Percentiles rank a stretch among this genome's conserved stretches.
Conservation (phyloP, 2,888 invertebrate genomes). For the Drosophila buzzatii region DNA sequence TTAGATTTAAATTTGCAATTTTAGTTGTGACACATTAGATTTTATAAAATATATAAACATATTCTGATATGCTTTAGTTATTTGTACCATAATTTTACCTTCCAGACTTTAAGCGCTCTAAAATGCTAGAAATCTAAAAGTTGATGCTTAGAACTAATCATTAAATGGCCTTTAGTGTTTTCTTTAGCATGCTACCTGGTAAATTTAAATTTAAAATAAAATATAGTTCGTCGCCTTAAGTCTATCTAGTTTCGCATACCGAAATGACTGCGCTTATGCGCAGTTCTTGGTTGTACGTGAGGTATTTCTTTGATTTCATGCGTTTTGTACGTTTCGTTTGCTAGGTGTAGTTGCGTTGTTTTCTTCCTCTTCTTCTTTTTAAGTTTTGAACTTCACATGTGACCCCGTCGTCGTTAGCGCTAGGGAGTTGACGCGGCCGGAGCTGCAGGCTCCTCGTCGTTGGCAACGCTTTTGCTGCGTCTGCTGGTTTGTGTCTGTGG, state of each 20-base stretch:
- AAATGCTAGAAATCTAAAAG: not conserved
- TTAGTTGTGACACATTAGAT: not conserved
- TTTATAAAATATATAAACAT: not conserved
- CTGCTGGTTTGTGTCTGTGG: constrained; percentile 64
- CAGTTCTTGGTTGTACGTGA: constrained; percentile 64
- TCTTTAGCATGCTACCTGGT: constrained; percentile 30
- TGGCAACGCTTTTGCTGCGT: constrained; percentile 42
- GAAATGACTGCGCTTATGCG: constrained; percentile 55
- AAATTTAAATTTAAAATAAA: constrained; percentile 26
- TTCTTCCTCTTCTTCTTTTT: constrained; percentile 3
- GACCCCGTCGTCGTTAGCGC: constrained; percentile 8
- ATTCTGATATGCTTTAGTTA: not conserved
- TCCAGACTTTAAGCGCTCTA: not conserved
- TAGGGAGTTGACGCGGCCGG: constrained; percentile 31
- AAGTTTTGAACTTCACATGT: constrained; percentile 69
- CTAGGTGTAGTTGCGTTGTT: not conserved
- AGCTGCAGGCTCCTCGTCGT: constrained; percentile 18
- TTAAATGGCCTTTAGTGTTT: constrained; percentile 61
- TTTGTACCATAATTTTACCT: constrained; percentile 5
- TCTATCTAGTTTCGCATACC: constrained; percentile 63
- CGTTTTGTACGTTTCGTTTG: constrained; percentile 47
- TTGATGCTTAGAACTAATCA: constrained; percentile 27
- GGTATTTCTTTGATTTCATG: constrained; percentile 74
- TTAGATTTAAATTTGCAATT: not conserved
- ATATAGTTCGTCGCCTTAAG: constrained; percentile 33